Evolutionary conservation across 2,888 invertebrate genomes (phyloP), one percentile per base, ranked within the genome.

Genomic region (Diarsia mendica): DNA sequence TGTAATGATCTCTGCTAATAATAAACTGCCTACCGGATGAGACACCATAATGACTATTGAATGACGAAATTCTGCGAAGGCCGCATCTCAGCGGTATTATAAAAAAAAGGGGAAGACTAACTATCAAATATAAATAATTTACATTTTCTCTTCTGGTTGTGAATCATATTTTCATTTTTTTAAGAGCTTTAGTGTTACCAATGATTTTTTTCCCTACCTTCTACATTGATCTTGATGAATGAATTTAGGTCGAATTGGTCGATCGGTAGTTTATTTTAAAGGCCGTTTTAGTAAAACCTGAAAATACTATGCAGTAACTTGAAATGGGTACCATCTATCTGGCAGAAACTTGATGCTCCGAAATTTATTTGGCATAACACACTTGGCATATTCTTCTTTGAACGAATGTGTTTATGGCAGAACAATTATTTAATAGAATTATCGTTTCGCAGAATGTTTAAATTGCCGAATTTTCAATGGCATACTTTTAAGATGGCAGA

Each of bases 1-100:
- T 95, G 92, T 53, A 92, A 92, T 71, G 33, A 79, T 72, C 69
- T 73, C 71, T 72, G 49, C 60, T 80, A 75, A 79, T 71, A 71
- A 84, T 78, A 77, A 77, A 65, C 39, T 72, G 77, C 61, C 61
- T 69, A 67, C 48, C 20, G 20, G 67, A 67, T 70, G 65, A 63
- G 23, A 23, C 44, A 28, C n/a, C 20, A 20, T 48, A 48, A 51
- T 46, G 10, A 51, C 15, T 67, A 66, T 49, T 49, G 28, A 39
- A 20, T 66, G 23, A 58, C 28, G 46, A 64, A 33, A 39, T 28
- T 73, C 8, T 23, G 49, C n/a, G 11, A 28, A 69, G 49, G 20
- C 39, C 15, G 46, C 15, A 67, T 46, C 13, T 46, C 8, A 10
- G 10, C 33, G 18, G 55, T 9, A 11, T 28, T 28, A 28, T 28